Base-by-base conservation (phyloP, 2,888 invertebrate genomes). In the Agriopis aurantiaria region DNA sequence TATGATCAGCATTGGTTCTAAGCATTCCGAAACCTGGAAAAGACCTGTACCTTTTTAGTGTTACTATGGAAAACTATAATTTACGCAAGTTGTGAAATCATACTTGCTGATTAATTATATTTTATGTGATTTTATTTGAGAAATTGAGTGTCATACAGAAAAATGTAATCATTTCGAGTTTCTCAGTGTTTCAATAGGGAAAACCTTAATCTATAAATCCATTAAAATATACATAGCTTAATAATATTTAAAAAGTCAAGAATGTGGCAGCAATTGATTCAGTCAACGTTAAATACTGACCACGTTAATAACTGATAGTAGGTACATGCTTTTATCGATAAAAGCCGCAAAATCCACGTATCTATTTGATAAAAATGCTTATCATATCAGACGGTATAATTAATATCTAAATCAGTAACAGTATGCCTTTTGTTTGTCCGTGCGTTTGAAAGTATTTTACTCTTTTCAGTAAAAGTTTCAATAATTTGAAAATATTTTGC, bases 331-430 rank as follows among this genome's bases (percentile, higher is more conserved):
- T 61, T 63, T 65, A 68, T 59, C 58, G 60, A 56, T 56, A 60
- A 69, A 63, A 7, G 23, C 40, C 56, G 51, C 51, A 59, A 64
- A 69, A 61, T 40, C 64, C 49, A 9, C 59, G 46, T 58, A 60
- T 49, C 58, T 45, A 8, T 8, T 45, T 14, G 65, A 65, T 69
- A 62, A 65, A 53, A n/a, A 67, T 12, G 40, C 8, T n/a, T 68
- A 55, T 61, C 69, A n/a, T 55, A 64, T 68, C 58, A 57, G 52
- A 10, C 51, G n/a, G 57, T 45, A 51, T 65, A 69, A 68, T 68
- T 59, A 64, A 11, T 46, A 63, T 43, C 41, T 23, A 61, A 67
- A 53, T 58, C 59, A 59, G 63, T 68, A 59, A 45, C 53, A 9
- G 0, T 12, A 23, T 23, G 59, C 17, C 23, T 14, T 63, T 59